Evolutionary conservation across 30 jellyfish, hydroid and myxozoan genomes (phyloP).

Genomic region (Aurelia aurita): DNA sequence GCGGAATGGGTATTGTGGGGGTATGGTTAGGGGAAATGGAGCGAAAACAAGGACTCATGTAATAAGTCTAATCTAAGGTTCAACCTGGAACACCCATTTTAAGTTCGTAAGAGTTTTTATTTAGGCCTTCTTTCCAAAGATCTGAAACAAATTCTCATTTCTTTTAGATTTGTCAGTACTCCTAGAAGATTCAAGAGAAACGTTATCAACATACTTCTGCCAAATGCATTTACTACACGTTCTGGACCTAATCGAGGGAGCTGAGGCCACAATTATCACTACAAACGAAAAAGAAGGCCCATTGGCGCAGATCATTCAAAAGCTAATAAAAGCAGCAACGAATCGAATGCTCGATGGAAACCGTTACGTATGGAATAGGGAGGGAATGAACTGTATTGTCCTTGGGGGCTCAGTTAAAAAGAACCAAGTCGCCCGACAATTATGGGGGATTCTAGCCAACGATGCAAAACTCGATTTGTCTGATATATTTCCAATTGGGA

Average conservation of each 20-base stretch:
- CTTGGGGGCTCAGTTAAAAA: constrained; percentile 87
- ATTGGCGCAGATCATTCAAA: constrained; percentile 71
- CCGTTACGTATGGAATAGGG: constrained; percentile 81
- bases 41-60: no score
- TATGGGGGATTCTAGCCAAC: constrained; percentile 79
- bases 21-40: no score
- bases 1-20: no score
- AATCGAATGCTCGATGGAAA: constrained; percentile 66
- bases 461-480: constrained; percentile 77
- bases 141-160: background rate
- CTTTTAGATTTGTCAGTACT: constrained; percentile 64
- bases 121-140: no score
- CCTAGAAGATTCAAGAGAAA: constrained; percentile 55
- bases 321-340: constrained; percentile 52
- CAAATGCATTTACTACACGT: constrained; percentile 70
- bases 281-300: constrained; percentile 79
- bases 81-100: no score
- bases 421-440: constrained; percentile 78
- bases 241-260: constrained; percentile 73
- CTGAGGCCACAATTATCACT: constrained; percentile 78
- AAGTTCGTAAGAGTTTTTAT: no score
- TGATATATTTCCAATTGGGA: constrained; percentile 85
- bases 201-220: constrained; percentile 42
- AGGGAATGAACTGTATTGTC: constrained; percentile 83
- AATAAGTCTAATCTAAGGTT: no score